Base-by-base conservation (phyloP, 2,888 invertebrate genomes). In the Lasioglossum malachurum region DNA sequence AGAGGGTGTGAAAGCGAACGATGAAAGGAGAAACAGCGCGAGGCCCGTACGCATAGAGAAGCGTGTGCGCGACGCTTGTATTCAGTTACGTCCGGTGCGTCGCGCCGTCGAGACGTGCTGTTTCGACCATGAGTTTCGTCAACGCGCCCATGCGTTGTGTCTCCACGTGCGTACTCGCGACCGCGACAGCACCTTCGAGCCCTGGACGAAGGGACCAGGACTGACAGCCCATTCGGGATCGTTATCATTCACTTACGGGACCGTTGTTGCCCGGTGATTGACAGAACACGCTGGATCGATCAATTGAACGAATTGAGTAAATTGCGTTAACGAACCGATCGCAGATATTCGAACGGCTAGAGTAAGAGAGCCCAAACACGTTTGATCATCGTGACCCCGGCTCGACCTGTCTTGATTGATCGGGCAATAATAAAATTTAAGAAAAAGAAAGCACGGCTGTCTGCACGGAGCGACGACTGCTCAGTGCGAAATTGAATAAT, bases 71-170 rank as follows among this genome's bases (percentile, higher is more conserved):
- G 87, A 80, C 83, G 88, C 89, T 89, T 90, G 93, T 93, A 94
- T 94, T 94, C 94, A 94, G 94, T 94, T 94, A 94, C 94, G 94
- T 94, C 92, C 93, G 94, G 93, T 92, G 93, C 94, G 93, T 93
- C 93, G 94, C 90, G 92, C 89, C 92, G 94, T 93, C 91, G 92
- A 90, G 94, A 94, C 93, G 93, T 88, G 84, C 81, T 64, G 77
- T 82, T 87, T 75, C 83, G 86, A 82, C 82, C 77, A 86, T 74
- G 79, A 86, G 88, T 90, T 89, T 89, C 49, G 67, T 75, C 35
- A 46, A 76, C 82, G 76, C 27, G 67, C 38, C 53, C 31, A 78
- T 67, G 72, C 80, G 79, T 84, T 82, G 83, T 69, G 60, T 71
- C 67, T 57, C 69, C 87, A 83, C 73, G 73, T 75, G 74, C 49